These are phyloP conservation scores for Noctilio leporinus DNA, from an alignment of 2,113 vertebrate genomes.

Conservation along the genomic window DNA sequence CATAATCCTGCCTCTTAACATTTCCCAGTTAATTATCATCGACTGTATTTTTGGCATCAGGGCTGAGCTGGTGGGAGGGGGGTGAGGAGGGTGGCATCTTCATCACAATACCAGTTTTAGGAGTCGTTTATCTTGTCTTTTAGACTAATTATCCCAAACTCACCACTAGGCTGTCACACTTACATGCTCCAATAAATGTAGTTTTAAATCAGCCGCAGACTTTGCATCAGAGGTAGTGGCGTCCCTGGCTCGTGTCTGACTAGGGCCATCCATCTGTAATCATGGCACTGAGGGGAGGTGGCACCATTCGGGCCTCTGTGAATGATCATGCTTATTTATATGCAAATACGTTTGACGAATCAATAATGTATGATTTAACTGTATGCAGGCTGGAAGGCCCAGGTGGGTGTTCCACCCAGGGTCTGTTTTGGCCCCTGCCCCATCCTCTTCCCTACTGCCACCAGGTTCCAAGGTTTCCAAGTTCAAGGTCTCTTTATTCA, in stretches of 20 bases:
- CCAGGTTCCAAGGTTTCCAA: neutral
- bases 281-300: constrained; percentile 81
- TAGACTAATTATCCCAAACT: constrained; percentile 90
- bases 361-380: constrained; percentile 88
- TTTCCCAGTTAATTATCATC: constrained; percentile 93
- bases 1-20: constrained; percentile 77
- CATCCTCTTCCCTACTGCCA: neutral
- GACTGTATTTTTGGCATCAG: constrained; percentile 91
- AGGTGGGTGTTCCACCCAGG: constrained; percentile 56
- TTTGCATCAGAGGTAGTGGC: constrained; percentile 75
- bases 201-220: constrained; percentile 86
- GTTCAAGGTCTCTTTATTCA: constrained; percentile 36
- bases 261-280: constrained; percentile 86
- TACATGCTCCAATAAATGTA: constrained; percentile 89
- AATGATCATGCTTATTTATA: constrained; percentile 89
- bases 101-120: constrained; percentile 89
- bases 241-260: constrained; percentile 83
- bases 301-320: constrained; percentile 79
- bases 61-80: constrained; percentile 77
- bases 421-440: neutral
- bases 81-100: constrained; percentile 81
- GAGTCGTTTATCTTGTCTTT: constrained; percentile 98
- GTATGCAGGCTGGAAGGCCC: constrained; percentile 64
- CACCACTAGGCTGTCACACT: constrained; percentile 88
- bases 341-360: constrained; percentile 87